Conservation (phyloP, 2,113 vertebrate species). For the Butorides virescens region DNA sequence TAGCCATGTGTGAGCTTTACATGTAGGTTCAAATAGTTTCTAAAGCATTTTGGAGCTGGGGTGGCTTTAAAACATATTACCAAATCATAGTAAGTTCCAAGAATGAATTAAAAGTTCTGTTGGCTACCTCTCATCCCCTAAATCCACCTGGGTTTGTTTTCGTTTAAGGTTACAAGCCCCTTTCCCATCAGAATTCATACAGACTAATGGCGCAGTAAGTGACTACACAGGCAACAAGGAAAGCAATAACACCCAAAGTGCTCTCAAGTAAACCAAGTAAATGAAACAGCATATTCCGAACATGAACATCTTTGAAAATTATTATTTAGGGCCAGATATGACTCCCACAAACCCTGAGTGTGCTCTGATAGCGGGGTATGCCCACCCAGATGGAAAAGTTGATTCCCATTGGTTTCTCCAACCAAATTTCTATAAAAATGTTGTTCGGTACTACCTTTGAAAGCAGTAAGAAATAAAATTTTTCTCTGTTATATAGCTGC, state of each 20-base stretch:
- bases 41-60: not conserved
- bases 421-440: not conserved
- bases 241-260: not conserved
- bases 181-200: not conserved
- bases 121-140: not conserved
- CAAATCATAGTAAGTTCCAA: not conserved
- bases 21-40: not conserved
- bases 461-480: slow-evolving; percentile 6
- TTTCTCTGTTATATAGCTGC: not conserved
- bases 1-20: not conserved
- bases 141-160: not conserved
- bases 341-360: not conserved
- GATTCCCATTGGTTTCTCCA: not conserved
- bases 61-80: not conserved
- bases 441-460: not conserved
- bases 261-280: not conserved
- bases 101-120: not conserved
- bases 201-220: not conserved
- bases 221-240: not conserved
- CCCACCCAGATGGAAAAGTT: not conserved
- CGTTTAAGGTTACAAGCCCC: not conserved
- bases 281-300: not conserved
- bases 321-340: not conserved
- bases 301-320: not conserved
- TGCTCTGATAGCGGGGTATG: not conserved